Percentiles rank a stretch among this genome's conserved stretches.
Conservation (phyloP, 2,113 vertebrate species). For the Aegypius monachus region DNA sequence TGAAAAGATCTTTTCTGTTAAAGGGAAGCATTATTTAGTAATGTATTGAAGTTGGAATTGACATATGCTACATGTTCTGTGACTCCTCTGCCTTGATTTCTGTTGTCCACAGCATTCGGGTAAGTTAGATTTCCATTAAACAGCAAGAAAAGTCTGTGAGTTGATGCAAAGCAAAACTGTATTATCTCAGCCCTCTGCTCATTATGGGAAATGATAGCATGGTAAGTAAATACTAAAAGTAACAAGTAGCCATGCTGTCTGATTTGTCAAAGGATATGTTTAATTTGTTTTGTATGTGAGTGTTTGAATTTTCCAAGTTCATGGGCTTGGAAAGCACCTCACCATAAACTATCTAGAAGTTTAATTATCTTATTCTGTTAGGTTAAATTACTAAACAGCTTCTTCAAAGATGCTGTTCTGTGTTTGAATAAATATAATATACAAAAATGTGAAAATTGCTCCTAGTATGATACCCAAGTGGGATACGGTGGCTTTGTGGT, state of each 20-base stretch:
- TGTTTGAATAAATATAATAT: conserved; percentile 38
- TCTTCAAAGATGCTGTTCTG: conserved; percentile 1
- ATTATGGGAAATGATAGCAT: background rate
- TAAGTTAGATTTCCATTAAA: background rate
- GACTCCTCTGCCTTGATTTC: background rate
- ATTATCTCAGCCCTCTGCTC: background rate
- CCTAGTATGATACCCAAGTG: background rate
- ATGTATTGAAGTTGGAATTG: background rate
- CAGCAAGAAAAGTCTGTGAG: background rate
- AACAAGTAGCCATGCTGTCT: background rate
- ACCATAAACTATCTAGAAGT: background rate
- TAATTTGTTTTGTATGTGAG: background rate
- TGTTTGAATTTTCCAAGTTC: conserved; percentile 35
- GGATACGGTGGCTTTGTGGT: background rate
- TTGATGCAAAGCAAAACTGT: background rate
- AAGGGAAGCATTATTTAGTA: background rate
- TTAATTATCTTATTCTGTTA: conserved; percentile 46
- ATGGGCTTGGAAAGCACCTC: background rate
- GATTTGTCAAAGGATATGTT: background rate
- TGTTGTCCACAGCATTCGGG: background rate
- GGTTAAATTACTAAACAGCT: conserved; percentile 41
- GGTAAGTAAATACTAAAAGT: background rate
- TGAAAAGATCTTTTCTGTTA: background rate
- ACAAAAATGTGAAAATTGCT: background rate
- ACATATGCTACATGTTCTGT: background rate